Percentiles rank a stretch among this genome's conserved stretches.
phyloP scores from a whole-genome alignment of 2,797 vertebrate species.

The Sebastes ruberrimus region DNA sequence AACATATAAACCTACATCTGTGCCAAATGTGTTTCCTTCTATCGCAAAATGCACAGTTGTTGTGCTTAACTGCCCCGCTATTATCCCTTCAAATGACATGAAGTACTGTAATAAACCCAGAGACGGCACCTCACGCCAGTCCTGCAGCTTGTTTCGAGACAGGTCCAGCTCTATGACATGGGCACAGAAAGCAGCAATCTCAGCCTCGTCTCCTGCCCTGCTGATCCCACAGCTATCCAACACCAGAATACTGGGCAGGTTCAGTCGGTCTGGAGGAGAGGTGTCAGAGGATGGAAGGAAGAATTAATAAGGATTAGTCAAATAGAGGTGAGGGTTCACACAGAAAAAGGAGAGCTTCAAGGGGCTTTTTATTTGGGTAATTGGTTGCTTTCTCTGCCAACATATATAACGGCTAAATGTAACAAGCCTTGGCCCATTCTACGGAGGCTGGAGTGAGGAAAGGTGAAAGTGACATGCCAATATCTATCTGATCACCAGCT shows the following conservation, averaged over 20 bases:
- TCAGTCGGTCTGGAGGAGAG: constrained; percentile 89
- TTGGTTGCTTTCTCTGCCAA: neutral
- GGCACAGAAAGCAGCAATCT: constrained; percentile 95
- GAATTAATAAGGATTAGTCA: neutral
- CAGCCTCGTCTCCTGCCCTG: constrained; percentile 91
- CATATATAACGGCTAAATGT: neutral
- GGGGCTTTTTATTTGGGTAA: too few relatives aligned
- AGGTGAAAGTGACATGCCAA: neutral
- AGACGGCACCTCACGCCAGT: constrained; percentile 93
- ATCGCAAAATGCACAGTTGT: too few relatives aligned
- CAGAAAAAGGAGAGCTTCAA: neutral
- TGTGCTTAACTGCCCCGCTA: too few relatives aligned
- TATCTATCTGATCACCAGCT: constrained; percentile 7
- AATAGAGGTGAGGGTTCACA: neutral
- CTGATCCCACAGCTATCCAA: constrained; percentile 93
- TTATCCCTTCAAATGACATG: neutral
- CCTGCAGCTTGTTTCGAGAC: constrained; percentile 94
- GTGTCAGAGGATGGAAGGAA: neutral
- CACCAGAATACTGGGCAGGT: constrained; percentile 94
- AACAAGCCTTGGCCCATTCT: neutral
- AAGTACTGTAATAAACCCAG: neutral
- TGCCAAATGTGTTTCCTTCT: too few relatives aligned
- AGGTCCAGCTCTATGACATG: constrained; percentile 96
- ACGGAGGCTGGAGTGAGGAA: neutral
- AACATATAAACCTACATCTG: too few relatives aligned